Evolutionary conservation across 2,797 vertebrate species (phyloP), one percentile per base, ranked within the genome.

Genomic region (Ambastaia sidthimunki): DNA sequence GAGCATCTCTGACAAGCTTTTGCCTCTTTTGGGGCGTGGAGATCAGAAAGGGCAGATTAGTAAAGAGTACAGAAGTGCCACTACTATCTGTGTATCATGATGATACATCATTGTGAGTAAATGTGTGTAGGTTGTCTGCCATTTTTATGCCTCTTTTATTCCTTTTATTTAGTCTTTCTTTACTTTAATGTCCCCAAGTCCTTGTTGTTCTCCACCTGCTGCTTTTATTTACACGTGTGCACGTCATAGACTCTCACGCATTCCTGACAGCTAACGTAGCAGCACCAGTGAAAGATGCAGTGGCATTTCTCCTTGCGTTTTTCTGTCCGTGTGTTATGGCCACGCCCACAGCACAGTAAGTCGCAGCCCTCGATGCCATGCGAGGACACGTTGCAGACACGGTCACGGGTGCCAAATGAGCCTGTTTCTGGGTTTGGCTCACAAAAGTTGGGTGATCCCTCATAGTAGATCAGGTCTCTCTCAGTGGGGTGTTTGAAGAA

Each of bases 201-300:
- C 48, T 34, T 44, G 69, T 72, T 55, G 55, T 37, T n/a, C 63
- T 31, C 21, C 12, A 15, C 31, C 31, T 25, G 41, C 28, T 18
- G 15, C 67, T 3, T 81, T 93, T 92, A 98, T 92, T 98, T 99
- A 94, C 97, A 98, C 44, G 98, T 98, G 90, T 99, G 97, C 10
- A 99, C 96, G 0, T 99, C 98, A 0, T 98, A 98, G 83, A 98
- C 93, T 0, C 98, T 94, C 78, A 95, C 83, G 6, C 98, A 99
- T 92, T 98, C 98, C 91, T 98, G 96, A 85, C 97, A 98, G 92
- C 97, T 98, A 83, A 98, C 96, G 0, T 98, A 99, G 92, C 96
- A 98, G 92, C 96, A 98, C 97, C 97, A 98, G 93, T 98, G 97
- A 93, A 99, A 99, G 93, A 98, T 96, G 91, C 97, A 99, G 28